These are phyloP conservation scores for Pollimyrus isidori DNA, from an alignment of 2,113 vertebrate genomes.

Conservation along the genomic window DNA sequence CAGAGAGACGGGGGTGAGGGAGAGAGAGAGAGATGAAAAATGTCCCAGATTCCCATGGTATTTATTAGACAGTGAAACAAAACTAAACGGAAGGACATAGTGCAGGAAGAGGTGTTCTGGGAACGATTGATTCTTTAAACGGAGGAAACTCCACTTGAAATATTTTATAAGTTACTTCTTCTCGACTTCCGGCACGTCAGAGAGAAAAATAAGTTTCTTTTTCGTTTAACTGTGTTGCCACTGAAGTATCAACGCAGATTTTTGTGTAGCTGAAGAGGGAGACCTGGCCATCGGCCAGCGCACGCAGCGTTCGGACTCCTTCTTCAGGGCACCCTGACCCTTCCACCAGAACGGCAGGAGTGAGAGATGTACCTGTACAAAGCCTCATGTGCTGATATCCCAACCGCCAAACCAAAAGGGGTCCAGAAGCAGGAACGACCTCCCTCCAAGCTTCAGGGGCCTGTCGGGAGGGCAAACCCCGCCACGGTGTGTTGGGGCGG, in stretches of 20 bases:
- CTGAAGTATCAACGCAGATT: neutral
- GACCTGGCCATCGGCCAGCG: neutral
- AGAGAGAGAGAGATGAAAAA: conserved; percentile 22
- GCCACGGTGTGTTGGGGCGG: conserved; percentile 49
- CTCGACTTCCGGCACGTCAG: neutral
- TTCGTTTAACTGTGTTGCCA: neutral
- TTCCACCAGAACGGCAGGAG: neutral
- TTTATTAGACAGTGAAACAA: conserved; percentile 51
- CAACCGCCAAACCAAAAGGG: conserved; percentile 63
- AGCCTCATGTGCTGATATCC: conserved; percentile 66
- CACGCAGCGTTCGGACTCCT: neutral
- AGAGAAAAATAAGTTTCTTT: neutral
- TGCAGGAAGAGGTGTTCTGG: conserved; percentile 44
- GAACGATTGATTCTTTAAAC: neutral
- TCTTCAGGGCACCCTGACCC: neutral
- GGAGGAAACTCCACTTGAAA: conserved; percentile 9
- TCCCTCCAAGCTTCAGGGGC: conserved; percentile 42
- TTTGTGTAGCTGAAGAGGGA: neutral
- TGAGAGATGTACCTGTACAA: conserved; percentile 78
- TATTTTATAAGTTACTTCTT: neutral
- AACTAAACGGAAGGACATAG: conserved; percentile 41
- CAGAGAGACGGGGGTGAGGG: conserved; percentile 29
- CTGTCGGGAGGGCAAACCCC: conserved; percentile 22
- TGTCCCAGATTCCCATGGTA: conserved; percentile 48
- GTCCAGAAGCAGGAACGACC: conserved; percentile 43